These are phyloP conservation scores for Cervus canadensis DNA, from an alignment of 2,113 vertebrate species.

Conservation along the genomic window DNA sequence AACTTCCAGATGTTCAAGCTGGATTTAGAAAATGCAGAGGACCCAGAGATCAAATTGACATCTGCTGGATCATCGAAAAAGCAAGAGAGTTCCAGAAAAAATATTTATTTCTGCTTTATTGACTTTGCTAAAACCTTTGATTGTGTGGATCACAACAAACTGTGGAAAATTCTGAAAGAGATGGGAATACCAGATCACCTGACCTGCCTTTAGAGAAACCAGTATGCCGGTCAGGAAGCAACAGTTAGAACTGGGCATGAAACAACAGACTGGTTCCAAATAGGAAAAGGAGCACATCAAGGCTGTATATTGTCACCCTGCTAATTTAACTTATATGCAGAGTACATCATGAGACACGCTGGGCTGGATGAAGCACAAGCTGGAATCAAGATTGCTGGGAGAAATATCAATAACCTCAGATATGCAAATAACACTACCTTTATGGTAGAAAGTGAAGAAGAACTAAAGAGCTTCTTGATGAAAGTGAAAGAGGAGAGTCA, in stretches of 20 bases:
- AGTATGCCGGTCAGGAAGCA: not conserved
- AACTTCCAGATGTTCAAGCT: not conserved
- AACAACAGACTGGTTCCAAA: not conserved
- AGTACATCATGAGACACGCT: not conserved
- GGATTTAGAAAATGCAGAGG: not conserved
- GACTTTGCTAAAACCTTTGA: not conserved
- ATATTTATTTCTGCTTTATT: not conserved
- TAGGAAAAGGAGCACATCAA: not conserved
- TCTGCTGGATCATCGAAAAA: rapidly evolving
- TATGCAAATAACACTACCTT: not conserved
- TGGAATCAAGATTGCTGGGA: not conserved
- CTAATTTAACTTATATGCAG: not conserved
- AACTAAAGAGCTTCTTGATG: not conserved
- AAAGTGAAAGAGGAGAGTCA: not conserved
- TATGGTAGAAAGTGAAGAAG: not conserved
- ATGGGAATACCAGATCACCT: not conserved
- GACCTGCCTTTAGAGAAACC: not conserved
- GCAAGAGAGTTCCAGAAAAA: not conserved
- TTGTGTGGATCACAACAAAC: not conserved
- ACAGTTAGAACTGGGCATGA: not conserved
- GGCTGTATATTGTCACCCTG: not conserved
- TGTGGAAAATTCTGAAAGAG: not conserved
- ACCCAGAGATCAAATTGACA: not conserved
- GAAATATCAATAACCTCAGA: not conserved
- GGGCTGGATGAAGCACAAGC: not conserved